Conservation (phyloP, 2,888 invertebrate genomes). For the Iselma pallidipennis region DNA sequence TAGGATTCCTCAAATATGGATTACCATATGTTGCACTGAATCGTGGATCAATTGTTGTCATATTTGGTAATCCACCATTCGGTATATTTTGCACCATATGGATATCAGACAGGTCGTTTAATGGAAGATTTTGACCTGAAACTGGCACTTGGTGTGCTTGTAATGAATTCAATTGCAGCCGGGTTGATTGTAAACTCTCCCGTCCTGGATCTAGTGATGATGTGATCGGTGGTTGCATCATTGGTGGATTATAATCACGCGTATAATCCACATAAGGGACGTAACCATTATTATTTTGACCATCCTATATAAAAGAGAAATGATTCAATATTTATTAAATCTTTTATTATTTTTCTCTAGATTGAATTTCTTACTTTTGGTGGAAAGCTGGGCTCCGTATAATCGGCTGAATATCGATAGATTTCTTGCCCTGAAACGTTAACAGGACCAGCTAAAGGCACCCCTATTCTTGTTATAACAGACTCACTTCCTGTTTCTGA, state of each 20-base stretch:
- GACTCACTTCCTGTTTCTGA: conserved; percentile 61
- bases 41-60: conserved; percentile 71
- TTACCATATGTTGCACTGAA: conserved; percentile 90
- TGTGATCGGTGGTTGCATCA: conserved; percentile 62
- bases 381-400: conserved; percentile 77
- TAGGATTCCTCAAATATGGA: conserved; percentile 73
- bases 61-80: conserved; percentile 47
- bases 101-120: conserved; percentile 51
- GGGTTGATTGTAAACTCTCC: conserved; percentile 55
- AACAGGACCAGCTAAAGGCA: conserved; percentile 79
- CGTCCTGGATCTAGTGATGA: conserved; percentile 57
- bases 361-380: conserved; percentile 61
- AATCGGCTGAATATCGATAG: conserved; percentile 74
- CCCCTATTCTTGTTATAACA: conserved; percentile 64
- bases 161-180: conserved; percentile 54
- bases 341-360: neutral
- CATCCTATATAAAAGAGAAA: conserved; percentile 62
- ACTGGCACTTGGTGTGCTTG: conserved; percentile 49
- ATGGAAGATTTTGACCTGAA: conserved; percentile 45
- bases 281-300: conserved; percentile 83
- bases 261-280: conserved; percentile 88
- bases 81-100: conserved; percentile 48
- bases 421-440: conserved; percentile 73
- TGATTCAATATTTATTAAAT: neutral
- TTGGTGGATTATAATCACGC: conserved; percentile 86